Conservation (phyloP, 2,888 invertebrate genomes). For the Phortica magna region DNA sequence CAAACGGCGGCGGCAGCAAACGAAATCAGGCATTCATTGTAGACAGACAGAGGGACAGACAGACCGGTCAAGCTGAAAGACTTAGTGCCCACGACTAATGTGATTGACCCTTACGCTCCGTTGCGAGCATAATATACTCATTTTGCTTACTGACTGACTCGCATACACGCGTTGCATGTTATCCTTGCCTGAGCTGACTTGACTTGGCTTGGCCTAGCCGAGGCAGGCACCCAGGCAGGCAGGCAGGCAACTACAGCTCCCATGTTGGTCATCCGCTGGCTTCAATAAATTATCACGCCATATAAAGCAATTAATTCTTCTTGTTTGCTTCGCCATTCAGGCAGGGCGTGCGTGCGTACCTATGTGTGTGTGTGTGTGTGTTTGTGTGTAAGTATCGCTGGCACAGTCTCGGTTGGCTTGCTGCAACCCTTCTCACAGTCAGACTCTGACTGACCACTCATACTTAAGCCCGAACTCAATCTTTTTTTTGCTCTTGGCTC, state of each 20-base stretch:
- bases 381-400: neutral
- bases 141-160: neutral
- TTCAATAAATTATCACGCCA: slow-evolving; percentile 76
- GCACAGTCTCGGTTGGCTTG: slow-evolving; percentile 20
- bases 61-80: slow-evolving; percentile 18
- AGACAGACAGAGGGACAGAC: slow-evolving; percentile 18
- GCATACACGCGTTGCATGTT: neutral
- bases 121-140: slow-evolving; percentile 67
- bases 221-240: no score
- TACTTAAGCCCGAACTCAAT: neutral
- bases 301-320: slow-evolving; percentile 76
- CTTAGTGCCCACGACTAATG: slow-evolving; percentile 61
- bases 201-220: neutral
- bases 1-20: no score
- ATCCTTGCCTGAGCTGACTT: slow-evolving; percentile 31
- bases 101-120: slow-evolving; percentile 71
- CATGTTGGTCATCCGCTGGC: slow-evolving; percentile 71
- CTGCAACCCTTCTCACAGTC: slow-evolving; percentile 19
- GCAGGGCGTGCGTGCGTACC: slow-evolving; percentile 11
- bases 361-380: slow-evolving; percentile 37
- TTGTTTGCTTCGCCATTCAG: slow-evolving; percentile 15
- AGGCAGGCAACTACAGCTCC: slow-evolving; percentile 46
- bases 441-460: slow-evolving; percentile 1
- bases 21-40: no score
- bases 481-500: neutral